phyloP scores from a whole-genome alignment of 2,888 invertebrate species.

The Trachelus troglodyta region DNA sequence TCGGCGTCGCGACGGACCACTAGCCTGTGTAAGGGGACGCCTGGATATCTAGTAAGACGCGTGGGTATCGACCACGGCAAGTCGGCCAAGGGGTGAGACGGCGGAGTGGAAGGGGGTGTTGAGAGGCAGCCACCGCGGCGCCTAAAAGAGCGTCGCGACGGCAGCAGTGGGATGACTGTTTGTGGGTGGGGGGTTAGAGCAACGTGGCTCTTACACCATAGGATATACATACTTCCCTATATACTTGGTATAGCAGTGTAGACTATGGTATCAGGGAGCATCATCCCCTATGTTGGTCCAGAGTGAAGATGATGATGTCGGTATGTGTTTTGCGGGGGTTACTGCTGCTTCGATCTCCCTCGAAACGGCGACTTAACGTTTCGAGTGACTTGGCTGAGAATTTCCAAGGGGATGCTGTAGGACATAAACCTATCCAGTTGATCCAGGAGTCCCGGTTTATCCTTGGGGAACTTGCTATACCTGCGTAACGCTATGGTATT shows the following conservation, averaged over 20 bases:
- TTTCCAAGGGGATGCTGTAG: neutral
- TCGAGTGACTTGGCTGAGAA: neutral
- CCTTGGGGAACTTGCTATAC: neutral
- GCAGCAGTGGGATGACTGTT: constrained; percentile 27
- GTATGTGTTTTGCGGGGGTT: constrained; percentile 20
- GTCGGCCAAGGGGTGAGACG: neutral
- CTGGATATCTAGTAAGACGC: constrained; percentile 25
- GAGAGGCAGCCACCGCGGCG: constrained; percentile 46
- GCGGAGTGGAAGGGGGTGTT: constrained; percentile 14
- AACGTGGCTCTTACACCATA: constrained; percentile 38
- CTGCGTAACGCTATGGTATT: neutral
- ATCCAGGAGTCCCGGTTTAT: neutral
- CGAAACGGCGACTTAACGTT: neutral
- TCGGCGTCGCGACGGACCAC: constrained; percentile 1
- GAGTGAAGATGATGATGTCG: constrained; percentile 36
- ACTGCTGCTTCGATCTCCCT: neutral
- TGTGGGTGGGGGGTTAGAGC: constrained; percentile 15
- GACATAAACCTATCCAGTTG: neutral
- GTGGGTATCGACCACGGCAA: constrained; percentile 40
- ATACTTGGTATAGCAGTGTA: neutral
- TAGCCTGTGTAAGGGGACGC: constrained; percentile 5
- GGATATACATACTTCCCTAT: neutral
- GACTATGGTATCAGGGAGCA: neutral
- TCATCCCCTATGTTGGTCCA: neutral
- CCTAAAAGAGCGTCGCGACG: constrained; percentile 46